Base-by-base conservation (phyloP, 1,140 invertebrate species). In the Heliothis subflexa region DNA sequence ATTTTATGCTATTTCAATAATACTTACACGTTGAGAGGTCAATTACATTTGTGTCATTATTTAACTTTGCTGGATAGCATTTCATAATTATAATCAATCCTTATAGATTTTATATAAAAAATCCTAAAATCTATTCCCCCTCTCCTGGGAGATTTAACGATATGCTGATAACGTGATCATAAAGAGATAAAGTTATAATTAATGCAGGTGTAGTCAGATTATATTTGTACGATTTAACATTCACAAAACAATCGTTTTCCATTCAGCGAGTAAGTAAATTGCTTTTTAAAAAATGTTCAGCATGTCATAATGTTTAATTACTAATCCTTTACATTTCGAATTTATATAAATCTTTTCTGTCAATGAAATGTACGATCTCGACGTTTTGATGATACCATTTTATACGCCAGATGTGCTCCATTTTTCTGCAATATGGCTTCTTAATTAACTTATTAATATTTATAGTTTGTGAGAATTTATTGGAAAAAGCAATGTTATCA, bases 401-500 rank as follows among this genome's bases (percentile, higher is more conserved):
- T 55, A 1, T 55, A 55, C 54, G 18, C 16, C 54, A 55, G n/a
- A 18, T 55, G n/a, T 18, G 14, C 14, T 16, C 59, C n/a, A 33
- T 61, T 14, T 14, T 61, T 33, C 11, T 12, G 25, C 25, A 5
- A 12, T 33, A 61, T n/a, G 14, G 11, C 28, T n/a, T 18, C 4
- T 10, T 18, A 55, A 14, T n/a, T 9, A 54, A 18, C 10, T 61
- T 12, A 59, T 21, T 25, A 21, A 68, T 9, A 9, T 21, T 13
- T 68, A 13, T 47, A 7, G 18, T 21, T 21, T 68, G 45, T 5
- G 14, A 68, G n/a, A 52, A 49, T 55, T 33, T 52, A 40, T 55
- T 55, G 25, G 9, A 33, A 54, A 16, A 33, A 18, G 28, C 16
- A 28, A 54, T 55, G 49, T 25, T 40, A 71, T 71, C 52, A 72